Percentiles rank a stretch among this genome's conserved stretches.
phyloP scores from a whole-genome alignment of 2,888 invertebrate species.

The Acleris laterana region DNA sequence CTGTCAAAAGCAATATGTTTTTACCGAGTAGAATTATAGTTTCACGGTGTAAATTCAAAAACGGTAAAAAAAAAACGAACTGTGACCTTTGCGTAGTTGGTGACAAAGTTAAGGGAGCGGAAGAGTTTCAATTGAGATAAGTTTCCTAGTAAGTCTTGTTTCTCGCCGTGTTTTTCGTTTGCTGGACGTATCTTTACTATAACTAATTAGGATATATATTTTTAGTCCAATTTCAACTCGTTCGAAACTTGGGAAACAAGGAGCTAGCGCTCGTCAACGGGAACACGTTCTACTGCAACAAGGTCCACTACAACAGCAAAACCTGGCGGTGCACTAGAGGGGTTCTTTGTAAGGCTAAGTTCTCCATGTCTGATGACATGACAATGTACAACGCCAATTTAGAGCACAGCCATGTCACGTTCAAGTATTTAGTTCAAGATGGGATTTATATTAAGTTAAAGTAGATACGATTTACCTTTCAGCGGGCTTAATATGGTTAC shows the following conservation, averaged over 20 bases:
- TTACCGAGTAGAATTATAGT: no score
- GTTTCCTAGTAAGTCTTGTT: no score
- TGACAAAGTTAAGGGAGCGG: no score
- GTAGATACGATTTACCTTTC: no score
- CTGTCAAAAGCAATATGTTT: no score
- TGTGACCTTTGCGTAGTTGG: no score
- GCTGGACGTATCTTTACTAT: no score
- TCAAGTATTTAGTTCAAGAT: constrained; percentile 21
- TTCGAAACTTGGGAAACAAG: constrained; percentile 24
- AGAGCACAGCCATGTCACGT: constrained; percentile 12
- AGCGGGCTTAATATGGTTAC: no score
- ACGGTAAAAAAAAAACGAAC: no score
- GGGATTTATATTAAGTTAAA: constrained; percentile 37
- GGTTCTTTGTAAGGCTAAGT: constrained; percentile 44
- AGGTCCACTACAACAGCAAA: neutral
- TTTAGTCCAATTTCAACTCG: constrained; percentile 8
- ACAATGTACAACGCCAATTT: constrained; percentile 35
- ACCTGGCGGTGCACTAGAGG: constrained; percentile 23
- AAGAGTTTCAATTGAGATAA: no score
- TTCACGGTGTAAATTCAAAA: no score
- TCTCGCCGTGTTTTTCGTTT: no score
- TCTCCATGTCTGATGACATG: constrained; percentile 40
- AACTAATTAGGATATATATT: neutral
- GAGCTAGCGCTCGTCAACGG: constrained; percentile 28
- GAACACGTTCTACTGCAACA: constrained; percentile 31